A percentile compares a stretch with the other conserved stretches of the same genome.
These are phyloP conservation scores for Hypotaenidia okinawae DNA, from an alignment of 2,797 vertebrate species.

Conservation along the genomic window DNA sequence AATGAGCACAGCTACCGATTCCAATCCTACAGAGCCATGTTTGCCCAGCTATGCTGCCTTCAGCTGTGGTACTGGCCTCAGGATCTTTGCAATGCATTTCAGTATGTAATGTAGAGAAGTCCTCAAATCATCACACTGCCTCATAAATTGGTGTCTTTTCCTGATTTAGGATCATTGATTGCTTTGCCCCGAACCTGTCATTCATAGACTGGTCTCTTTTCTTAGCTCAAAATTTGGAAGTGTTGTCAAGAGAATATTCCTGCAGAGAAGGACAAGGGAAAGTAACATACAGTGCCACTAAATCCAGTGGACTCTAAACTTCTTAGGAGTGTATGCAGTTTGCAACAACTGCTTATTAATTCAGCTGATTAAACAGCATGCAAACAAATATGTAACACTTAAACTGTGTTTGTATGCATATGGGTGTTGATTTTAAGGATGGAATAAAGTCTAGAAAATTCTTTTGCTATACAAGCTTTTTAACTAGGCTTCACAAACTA, in stretches of 20 bases:
- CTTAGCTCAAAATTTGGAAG: slow-evolving; percentile 13
- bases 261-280: not conserved
- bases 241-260: not conserved
- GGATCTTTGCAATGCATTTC: not conserved
- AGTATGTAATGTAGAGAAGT: not conserved
- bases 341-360: not conserved
- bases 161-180: not conserved
- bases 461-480: not conserved
- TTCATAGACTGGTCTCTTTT: slow-evolving; percentile 36
- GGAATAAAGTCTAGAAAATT: not conserved
- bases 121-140: not conserved
- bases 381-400: not conserved
- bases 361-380: not conserved
- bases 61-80: not conserved
- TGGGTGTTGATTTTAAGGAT: not conserved
- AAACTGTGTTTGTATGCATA: not conserved
- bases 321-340: not conserved
- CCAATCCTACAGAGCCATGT: not conserved
- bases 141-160: not conserved
- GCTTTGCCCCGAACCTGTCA: slow-evolving; percentile 22
- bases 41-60: not conserved
- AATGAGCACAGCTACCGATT: not conserved
- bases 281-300: not conserved
- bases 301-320: not conserved
- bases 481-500: not conserved